Evolutionary conservation across 2,113 vertebrate genomes (phyloP).

Genomic region (Saguinus midas): DNA sequence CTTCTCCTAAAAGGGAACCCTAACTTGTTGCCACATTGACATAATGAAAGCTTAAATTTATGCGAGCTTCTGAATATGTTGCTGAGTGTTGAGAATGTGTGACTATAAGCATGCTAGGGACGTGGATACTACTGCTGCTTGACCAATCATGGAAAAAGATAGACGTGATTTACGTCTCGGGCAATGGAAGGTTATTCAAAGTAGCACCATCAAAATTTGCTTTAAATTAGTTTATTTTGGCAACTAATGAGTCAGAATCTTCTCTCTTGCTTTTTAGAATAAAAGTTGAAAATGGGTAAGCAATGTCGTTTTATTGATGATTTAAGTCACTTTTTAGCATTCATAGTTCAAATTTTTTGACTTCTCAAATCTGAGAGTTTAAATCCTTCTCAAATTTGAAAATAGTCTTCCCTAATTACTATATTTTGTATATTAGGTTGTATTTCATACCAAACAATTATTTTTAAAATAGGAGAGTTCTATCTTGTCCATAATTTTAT

Average conservation of each 20-base stretch:
- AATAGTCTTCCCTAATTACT: not conserved
- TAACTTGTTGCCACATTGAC: not conserved
- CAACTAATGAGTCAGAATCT: not conserved
- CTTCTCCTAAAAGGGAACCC: not conserved
- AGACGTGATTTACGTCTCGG: accelerated
- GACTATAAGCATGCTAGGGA: accelerated
- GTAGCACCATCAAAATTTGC: not conserved
- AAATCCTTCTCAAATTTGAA: not conserved
- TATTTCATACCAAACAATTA: constrained; percentile 1
- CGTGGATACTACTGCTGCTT: not conserved
- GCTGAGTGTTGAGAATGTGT: not conserved
- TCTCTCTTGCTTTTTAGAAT: not conserved
- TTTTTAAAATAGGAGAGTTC: not conserved
- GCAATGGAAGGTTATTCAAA: not conserved
- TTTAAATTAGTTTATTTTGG: not conserved
- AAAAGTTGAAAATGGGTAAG: not conserved
- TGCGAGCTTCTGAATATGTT: not conserved
- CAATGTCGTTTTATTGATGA: not conserved
- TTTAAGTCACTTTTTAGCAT: not conserved
- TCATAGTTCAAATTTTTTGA: not conserved
- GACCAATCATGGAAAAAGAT: not conserved
- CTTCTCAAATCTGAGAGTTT: not conserved
- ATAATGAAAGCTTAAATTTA: not conserved
- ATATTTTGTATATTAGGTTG: not conserved
- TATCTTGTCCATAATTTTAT: not conserved